These are phyloP conservation scores for Rotaria magnacalcarata DNA, from an alignment of 2,888 invertebrate genomes.

Conservation along the genomic window DNA sequence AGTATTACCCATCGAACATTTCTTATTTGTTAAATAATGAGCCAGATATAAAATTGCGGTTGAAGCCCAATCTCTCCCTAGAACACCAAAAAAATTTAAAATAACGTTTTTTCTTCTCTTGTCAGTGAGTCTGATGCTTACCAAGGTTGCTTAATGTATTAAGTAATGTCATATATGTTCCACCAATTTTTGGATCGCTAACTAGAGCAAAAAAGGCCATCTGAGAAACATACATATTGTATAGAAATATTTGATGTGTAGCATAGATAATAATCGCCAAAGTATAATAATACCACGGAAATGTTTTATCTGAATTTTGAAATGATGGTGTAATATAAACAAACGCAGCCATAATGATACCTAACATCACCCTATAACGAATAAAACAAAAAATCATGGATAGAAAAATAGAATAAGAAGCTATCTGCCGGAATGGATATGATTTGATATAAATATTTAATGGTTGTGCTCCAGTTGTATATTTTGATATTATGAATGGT, in stretches of 20 bases:
- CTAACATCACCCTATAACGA: conserved; percentile 70
- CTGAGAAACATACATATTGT: conserved; percentile 91
- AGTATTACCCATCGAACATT: conserved; percentile 8
- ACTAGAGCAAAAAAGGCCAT: conserved; percentile 97
- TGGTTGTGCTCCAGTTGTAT: conserved; percentile 81
- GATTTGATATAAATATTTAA: conserved; percentile 81
- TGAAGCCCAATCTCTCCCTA: conserved; percentile 34
- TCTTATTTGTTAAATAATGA: conserved; percentile 27
- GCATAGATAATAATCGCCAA: neutral
- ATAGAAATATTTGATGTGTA: conserved; percentile 62
- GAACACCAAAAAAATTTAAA: neutral
- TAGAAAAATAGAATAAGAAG: neutral
- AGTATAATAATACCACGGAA: conserved; percentile 6
- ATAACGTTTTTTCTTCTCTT: neutral
- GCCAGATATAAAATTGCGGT: conserved; percentile 36
- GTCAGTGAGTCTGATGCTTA: conserved; percentile 46
- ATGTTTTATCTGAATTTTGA: conserved; percentile 37
- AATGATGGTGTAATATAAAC: conserved; percentile 76
- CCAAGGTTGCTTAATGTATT: conserved; percentile 93
- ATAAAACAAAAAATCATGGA: neutral
- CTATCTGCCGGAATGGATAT: conserved; percentile 70
- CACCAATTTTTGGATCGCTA: conserved; percentile 86
- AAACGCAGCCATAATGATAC: conserved; percentile 74
- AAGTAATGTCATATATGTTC: conserved; percentile 96
- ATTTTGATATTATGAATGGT: conserved; percentile 76